Conservation (phyloP, 2,888 invertebrate species). For the Pilophorus perplexus region DNA sequence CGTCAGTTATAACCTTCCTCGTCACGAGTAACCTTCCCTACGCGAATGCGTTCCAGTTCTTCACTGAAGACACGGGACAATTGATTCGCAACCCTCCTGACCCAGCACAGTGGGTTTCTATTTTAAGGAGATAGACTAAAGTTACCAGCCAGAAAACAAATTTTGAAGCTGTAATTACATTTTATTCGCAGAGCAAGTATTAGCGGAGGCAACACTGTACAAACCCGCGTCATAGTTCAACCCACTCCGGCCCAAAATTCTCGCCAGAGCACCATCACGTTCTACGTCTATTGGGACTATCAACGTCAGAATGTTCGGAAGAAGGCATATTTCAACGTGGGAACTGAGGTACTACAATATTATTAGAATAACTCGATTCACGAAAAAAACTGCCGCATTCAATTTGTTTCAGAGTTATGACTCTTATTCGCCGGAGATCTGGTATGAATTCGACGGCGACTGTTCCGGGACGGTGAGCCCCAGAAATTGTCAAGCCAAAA, state of each 20-base stretch:
- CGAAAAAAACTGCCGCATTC: not conserved
- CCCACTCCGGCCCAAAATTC: not conserved
- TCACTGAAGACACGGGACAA: constrained; percentile 19
- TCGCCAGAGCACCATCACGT: constrained; percentile 15
- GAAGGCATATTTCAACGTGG: constrained; percentile 48
- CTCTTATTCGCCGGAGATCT: constrained; percentile 59
- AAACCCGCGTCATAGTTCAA: constrained; percentile 24
- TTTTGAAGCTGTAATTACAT: not conserved
- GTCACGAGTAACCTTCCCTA: constrained; percentile 65
- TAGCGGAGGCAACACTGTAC: constrained; percentile 22
- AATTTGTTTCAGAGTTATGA: constrained; percentile 53
- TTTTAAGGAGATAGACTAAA: too few species aligned
- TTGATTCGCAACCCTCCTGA: too few species aligned
- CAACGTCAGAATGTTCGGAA: constrained; percentile 49
- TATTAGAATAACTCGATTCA: not conserved
- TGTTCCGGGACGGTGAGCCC: constrained; percentile 59
- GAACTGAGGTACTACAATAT: constrained; percentile 46
- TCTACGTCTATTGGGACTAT: constrained; percentile 2
- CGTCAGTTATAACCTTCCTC: constrained; percentile 63
- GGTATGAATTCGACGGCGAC: constrained; percentile 64
- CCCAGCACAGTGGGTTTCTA: too few species aligned
- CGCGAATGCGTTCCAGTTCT: constrained; percentile 17
- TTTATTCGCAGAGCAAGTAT: constrained; percentile 21
- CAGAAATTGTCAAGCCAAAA: constrained; percentile 62
- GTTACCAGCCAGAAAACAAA: not conserved